Base-by-base conservation (phyloP, 2,888 invertebrate genomes). In the Stenodera caucasica region DNA sequence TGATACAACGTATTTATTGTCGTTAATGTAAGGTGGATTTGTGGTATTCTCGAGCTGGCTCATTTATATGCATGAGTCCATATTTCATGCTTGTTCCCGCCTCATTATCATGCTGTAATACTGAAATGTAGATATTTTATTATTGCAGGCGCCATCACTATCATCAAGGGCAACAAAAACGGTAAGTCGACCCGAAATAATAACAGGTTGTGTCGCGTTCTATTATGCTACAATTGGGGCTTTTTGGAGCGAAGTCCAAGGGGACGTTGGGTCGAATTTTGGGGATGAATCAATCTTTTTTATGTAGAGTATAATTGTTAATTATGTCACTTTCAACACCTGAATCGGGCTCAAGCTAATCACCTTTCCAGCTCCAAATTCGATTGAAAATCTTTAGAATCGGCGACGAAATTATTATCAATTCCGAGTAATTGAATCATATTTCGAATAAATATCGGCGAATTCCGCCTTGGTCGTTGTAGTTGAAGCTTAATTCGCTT, bases 1-100 rank as follows among this genome's bases (percentile, higher is more conserved):
- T 21, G 4, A 9, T 0, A 40, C 0, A 9, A 53, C 15, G 12
- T 14, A 32, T 18, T 58, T 50, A 50, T 35, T 56, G 23, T 15
- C 23, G n/a, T 12, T 32, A 15, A 52, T 32, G 15, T 21, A 29
- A 5, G 12, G 33, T 32, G 18, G 30, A 51, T 18, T 12, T n/a
- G 32, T 32, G 29, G 37, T 50, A 54, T 45, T 49, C 33, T 49
- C 12, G n/a, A 58, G 35, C 58, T 35, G 54, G 15, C 54, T 50
- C 49, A 55, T 59, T 55, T 59, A 59, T 59, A 56, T 56, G 60
- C 56, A 60, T 56, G 55, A 60, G 52, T 60, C 32, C 55, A 60
- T 60, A 60, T 53, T 57, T 60, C 53, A 57, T 18, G 26, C 29
- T 40, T 32, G 52, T 55, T 60, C 32, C 11, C 60, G 52, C 53